These are phyloP conservation scores for Microcebus murinus DNA, from an alignment of 2,113 vertebrate species.

Conservation along the genomic window DNA sequence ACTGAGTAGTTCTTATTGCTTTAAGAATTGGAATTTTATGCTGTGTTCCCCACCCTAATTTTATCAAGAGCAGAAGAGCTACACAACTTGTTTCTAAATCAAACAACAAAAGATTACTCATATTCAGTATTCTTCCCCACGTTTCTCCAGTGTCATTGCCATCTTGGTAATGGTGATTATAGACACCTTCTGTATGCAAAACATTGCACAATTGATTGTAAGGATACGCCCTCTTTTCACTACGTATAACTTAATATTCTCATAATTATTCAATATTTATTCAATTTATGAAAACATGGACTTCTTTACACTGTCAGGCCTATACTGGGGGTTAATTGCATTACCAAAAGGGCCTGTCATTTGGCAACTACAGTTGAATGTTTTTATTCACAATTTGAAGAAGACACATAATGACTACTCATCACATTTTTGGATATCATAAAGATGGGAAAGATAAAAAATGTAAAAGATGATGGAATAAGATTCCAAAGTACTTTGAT, in stretches of 20 bases:
- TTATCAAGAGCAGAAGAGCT: neutral
- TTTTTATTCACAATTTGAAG: constrained; percentile 16
- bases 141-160: neutral
- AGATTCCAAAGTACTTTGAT: neutral
- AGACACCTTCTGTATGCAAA: neutral
- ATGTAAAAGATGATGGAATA: neutral
- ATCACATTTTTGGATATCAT: neutral
- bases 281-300: neutral
- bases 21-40: neutral
- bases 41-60: neutral
- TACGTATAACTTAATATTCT: neutral
- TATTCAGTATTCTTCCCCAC: neutral
- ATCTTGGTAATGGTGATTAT: neutral
- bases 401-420: neutral
- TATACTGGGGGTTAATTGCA: neutral
- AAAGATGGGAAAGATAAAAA: neutral
- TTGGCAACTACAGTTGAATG: neutral
- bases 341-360: neutral
- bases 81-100: neutral
- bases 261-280: neutral
- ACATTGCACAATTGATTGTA: neutral
- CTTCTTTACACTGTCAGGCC: neutral
- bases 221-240: neutral
- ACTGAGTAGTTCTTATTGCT: neutral
- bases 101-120: neutral